phyloP scores from a whole-genome alignment of 2,888 invertebrate genomes.

The Thecophora atra region DNA sequence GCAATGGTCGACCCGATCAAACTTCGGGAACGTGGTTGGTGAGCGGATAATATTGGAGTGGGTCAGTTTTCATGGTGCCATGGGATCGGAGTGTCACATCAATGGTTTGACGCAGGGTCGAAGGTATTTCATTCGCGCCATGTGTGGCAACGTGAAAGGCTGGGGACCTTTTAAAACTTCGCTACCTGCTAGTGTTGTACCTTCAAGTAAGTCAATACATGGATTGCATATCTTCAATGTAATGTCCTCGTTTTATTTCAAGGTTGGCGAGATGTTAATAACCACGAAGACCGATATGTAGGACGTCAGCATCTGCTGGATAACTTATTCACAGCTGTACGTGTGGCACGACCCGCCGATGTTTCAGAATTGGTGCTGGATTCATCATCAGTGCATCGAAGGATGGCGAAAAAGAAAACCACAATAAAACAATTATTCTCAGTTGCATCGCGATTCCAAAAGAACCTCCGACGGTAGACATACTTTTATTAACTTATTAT shows the following conservation, averaged over 20 bases:
- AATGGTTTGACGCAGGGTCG: constrained; percentile 85
- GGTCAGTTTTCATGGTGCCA: constrained; percentile 65
- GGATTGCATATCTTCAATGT: neutral
- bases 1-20: constrained; percentile 91
- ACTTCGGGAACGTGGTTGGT: constrained; percentile 84
- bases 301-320: constrained; percentile 79
- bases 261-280: constrained; percentile 89
- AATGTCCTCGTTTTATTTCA: constrained; percentile 1
- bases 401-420: constrained; percentile 84
- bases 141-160: constrained; percentile 93
- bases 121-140: constrained; percentile 88
- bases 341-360: constrained; percentile 69
- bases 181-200: constrained; percentile 84
- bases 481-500: neutral
- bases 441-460: constrained; percentile 96
- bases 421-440: constrained; percentile 94
- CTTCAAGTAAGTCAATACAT: constrained; percentile 78
- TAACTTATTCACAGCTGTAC: constrained; percentile 77
- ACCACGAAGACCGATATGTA: constrained; percentile 73
- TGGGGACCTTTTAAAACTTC: constrained; percentile 82
- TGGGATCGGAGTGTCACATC: constrained; percentile 68
- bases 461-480: constrained; percentile 80
- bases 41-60: constrained; percentile 78
- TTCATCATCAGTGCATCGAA: constrained; percentile 72
- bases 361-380: constrained; percentile 76